Base-by-base conservation (phyloP, 2,888 invertebrate species). In the Ochropleura plecta region DNA sequence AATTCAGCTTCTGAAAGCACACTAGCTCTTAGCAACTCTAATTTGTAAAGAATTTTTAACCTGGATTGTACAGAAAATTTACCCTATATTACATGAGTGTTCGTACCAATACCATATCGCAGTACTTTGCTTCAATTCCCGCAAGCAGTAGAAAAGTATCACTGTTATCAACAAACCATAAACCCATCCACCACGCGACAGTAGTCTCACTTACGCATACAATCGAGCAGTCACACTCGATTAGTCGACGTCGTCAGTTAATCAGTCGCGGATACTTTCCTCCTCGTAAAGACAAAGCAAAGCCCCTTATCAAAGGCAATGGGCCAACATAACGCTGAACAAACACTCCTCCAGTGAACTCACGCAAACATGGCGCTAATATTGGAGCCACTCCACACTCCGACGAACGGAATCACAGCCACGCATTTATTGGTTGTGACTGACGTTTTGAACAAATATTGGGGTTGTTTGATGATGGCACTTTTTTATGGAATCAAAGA, bases 201-300 rank as follows among this genome's bases (percentile, higher is more conserved):
- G 40, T 30, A 18, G 48, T 9, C 12, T 20, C 48, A 30, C 67
- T 2, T n/a, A n/a, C 40, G 55, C 14, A 53, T 14, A 69, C 69
- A 69, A 79, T 77, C 82, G 51, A 57, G 48, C 53, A 53, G 40
- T 59, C 81, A 63, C 66, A 51, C 83, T 67, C 79, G 66, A 67
- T 70, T 79, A 82, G 55, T 62, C 70, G 49, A n/a, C 62, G 70
- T 70, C 53, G 66, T 66, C 51, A 63, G 63, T 42, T 72, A 69
- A 77, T 77, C 81, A 77, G 44, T 59, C 59, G 55, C 60, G 18
- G 65, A 77, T 77, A 72, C 69, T 81, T 72, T 81, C 69, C 77
- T 81, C 44, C 30, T 66, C 48, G 4, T 42, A 51, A 78, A 81
- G 62, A 70, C 70, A 78, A 77, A 69, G 48, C 49, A 60, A 79